phyloP scores from a whole-genome alignment of 2,888 invertebrate species.

The Ischnura elegans region DNA sequence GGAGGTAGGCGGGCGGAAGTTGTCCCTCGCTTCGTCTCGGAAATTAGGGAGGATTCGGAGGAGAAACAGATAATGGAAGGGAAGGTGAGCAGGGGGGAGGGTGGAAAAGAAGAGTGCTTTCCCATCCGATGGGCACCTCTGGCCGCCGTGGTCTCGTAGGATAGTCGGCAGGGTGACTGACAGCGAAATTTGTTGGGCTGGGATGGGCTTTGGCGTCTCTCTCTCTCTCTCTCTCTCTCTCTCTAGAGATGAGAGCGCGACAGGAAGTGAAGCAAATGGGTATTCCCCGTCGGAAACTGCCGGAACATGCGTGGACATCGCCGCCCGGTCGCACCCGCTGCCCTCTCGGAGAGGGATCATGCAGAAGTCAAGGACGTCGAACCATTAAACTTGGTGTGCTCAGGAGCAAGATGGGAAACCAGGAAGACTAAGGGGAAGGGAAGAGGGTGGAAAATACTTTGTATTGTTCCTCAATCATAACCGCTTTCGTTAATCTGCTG shows the following conservation, averaged over 20 bases:
- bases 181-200: background rate
- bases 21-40: background rate
- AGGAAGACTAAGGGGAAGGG: background rate
- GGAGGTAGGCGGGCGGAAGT: background rate
- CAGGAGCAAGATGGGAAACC: background rate
- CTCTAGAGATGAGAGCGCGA: background rate
- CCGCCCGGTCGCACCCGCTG: background rate
- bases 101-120: background rate
- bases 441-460: background rate
- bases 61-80: conserved; percentile 28
- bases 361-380: background rate
- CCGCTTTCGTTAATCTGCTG: too few species aligned
- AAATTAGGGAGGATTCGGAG: conserved; percentile 18
- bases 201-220: background rate
- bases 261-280: conserved; percentile 34
- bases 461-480: background rate
- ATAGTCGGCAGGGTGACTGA: background rate
- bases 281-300: conserved; percentile 30
- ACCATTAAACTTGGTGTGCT: background rate
- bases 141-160: background rate
- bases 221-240: background rate
- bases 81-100: background rate
- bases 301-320: background rate
- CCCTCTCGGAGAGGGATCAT: background rate
- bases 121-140: background rate